Evolutionary conservation across 2,113 vertebrate genomes (phyloP).

Genomic region (Pelecanoides urinatrix): DNA sequence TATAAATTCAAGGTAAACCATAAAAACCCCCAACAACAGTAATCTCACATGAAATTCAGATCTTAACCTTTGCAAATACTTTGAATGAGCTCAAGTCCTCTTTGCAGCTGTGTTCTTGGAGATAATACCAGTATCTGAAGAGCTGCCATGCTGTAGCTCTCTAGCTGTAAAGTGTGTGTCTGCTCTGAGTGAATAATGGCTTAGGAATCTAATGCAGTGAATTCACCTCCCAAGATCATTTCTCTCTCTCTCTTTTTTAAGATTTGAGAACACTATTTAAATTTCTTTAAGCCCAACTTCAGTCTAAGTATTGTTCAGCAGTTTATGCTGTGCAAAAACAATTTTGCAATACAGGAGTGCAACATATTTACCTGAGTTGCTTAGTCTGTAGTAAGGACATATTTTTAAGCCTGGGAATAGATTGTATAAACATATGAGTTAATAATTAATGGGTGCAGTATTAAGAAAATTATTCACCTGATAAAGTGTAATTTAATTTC

Average conservation of each 20-base stretch:
- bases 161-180: not conserved
- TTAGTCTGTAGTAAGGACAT: not conserved
- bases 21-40: not conserved
- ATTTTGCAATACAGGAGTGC: not conserved
- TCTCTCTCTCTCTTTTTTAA: not conserved
- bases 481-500: constrained; percentile 2
- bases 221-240: not conserved
- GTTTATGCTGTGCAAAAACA: not conserved
- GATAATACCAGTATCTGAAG: not conserved
- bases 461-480: constrained; percentile 26
- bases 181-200: not conserved
- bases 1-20: not conserved
- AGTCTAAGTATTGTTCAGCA: not conserved
- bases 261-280: not conserved
- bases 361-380: not conserved
- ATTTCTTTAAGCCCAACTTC: not conserved
- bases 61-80: not conserved
- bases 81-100: not conserved
- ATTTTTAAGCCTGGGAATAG: not conserved
- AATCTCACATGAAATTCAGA: not conserved
- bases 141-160: not conserved
- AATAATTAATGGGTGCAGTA: not conserved
- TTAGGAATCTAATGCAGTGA: not conserved
- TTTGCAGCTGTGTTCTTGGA: not conserved
- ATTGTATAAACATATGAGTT: not conserved